Evolutionary conservation across 2,888 invertebrate genomes (phyloP).

Genomic region (Limnephilus marmoratus): DNA sequence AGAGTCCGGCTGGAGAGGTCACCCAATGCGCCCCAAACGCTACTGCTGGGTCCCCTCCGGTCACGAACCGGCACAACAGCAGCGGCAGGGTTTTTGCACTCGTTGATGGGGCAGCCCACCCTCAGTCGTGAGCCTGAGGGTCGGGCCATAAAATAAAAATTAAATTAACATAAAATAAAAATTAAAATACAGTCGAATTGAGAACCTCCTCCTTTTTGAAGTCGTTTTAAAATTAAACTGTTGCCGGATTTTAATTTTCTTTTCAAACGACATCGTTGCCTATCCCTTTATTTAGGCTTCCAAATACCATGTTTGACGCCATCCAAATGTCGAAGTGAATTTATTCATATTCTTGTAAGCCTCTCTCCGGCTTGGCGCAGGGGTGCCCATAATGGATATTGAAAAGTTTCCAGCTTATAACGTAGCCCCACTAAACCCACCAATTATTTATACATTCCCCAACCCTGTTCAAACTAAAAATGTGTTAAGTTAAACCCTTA

Average conservation of each 20-base stretch:
- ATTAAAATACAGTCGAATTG: too few species aligned
- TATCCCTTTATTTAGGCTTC: neutral
- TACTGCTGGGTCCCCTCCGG: too few species aligned
- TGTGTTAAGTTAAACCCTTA: neutral
- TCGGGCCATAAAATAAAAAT: too few species aligned
- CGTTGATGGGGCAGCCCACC: too few species aligned
- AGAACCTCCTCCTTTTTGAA: too few species aligned
- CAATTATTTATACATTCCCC: conserved; percentile 2
- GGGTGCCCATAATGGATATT: conserved; percentile 2
- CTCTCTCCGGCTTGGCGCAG: neutral
- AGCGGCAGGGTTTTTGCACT: too few species aligned
- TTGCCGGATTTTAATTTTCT: neutral
- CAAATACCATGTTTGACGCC: neutral
- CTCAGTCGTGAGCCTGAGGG: too few species aligned
- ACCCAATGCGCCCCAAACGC: too few species aligned
- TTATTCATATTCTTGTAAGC: neutral
- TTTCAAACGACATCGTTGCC: too few species aligned
- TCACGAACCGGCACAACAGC: too few species aligned
- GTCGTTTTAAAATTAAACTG: neutral
- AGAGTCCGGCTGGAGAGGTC: too few species aligned
- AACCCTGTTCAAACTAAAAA: neutral
- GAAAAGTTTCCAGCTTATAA: neutral
- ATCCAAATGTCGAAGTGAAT: neutral
- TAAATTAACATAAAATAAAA: too few species aligned
- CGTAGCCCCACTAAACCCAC: neutral